Conservation (phyloP, 2,888 invertebrate species). For the Ormyrus rosae region DNA sequence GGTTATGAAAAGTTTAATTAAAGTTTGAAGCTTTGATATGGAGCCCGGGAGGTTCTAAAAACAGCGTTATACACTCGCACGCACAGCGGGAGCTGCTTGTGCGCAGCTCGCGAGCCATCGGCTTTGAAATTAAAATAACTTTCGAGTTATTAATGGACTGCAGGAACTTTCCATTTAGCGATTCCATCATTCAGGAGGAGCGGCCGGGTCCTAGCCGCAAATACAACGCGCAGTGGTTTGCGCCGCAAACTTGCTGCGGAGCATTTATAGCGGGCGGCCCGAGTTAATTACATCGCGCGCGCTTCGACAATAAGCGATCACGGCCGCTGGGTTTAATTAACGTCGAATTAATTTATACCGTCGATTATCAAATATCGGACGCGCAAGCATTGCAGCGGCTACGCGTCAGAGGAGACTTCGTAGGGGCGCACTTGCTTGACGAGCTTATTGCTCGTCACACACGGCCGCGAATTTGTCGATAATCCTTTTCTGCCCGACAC, state of each 20-base stretch:
- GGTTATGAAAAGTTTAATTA: conserved; percentile 49
- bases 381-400: neutral
- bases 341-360: conserved; percentile 59
- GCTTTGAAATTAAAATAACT: conserved; percentile 22
- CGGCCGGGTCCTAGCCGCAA: conserved; percentile 4
- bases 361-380: conserved; percentile 56
- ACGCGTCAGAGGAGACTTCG: no score
- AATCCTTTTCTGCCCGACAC: conserved; percentile 19
- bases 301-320: conserved; percentile 59
- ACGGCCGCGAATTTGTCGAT: conserved; percentile 26
- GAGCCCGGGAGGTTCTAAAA: neutral
- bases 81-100: neutral
- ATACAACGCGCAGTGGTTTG: conserved; percentile 55
- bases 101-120: neutral
- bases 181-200: conserved; percentile 9
- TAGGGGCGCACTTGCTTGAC: conserved; percentile 2
- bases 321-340: conserved; percentile 59
- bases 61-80: neutral
- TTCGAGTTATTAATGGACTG: conserved; percentile 21
- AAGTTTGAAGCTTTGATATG: conserved; percentile 36
- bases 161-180: conserved; percentile 27
- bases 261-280: neutral
- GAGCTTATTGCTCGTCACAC: neutral
- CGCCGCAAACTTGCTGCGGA: conserved; percentile 11
- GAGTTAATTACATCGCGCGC: conserved; percentile 60